These are phyloP conservation scores for Ormyrus nitidulus DNA, from an alignment of 2,888 invertebrate genomes.

Conservation along the genomic window DNA sequence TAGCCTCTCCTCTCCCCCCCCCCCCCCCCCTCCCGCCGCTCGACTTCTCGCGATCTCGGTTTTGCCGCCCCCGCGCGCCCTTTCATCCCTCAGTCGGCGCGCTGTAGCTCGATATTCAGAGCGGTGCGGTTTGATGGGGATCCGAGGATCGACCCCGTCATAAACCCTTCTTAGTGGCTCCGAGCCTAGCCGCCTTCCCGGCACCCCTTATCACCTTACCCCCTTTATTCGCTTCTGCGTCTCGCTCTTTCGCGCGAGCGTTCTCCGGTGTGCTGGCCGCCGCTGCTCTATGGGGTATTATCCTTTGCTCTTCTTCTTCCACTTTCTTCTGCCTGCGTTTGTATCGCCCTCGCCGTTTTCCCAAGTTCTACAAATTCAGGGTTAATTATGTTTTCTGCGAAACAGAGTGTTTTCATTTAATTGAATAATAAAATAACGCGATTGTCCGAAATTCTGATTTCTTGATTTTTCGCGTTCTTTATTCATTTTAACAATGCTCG, in stretches of 20 bases:
- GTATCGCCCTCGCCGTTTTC: not conserved
- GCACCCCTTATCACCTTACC: slow-evolving; percentile 58
- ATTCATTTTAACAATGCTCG: no score
- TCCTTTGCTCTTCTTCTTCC: not conserved
- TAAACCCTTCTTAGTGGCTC: slow-evolving; percentile 75
- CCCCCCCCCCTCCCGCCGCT: slow-evolving; percentile 44
- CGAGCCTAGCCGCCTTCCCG: slow-evolving; percentile 40
- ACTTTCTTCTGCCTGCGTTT: slow-evolving; percentile 34
- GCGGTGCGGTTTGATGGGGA: slow-evolving; percentile 74
- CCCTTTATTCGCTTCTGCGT: slow-evolving; percentile 25
- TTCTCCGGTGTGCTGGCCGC: no score
- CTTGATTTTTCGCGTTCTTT: no score
- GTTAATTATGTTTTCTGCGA: no score
- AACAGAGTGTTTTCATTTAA: no score
- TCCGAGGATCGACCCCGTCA: slow-evolving; percentile 75
- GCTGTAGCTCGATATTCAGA: slow-evolving; percentile 53
- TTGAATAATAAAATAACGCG: no score
- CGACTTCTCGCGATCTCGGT: slow-evolving; percentile 55
- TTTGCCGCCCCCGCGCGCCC: slow-evolving; percentile 35
- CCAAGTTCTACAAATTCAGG: no score
- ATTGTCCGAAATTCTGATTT: no score
- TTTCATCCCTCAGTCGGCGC: slow-evolving; percentile 51
- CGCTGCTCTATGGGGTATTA: no score
- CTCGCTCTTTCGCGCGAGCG: not conserved
- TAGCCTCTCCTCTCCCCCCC: slow-evolving; percentile 21